Evolutionary conservation across 2,888 invertebrate genomes (phyloP).

Genomic region (Pyrrhia umbra): DNA sequence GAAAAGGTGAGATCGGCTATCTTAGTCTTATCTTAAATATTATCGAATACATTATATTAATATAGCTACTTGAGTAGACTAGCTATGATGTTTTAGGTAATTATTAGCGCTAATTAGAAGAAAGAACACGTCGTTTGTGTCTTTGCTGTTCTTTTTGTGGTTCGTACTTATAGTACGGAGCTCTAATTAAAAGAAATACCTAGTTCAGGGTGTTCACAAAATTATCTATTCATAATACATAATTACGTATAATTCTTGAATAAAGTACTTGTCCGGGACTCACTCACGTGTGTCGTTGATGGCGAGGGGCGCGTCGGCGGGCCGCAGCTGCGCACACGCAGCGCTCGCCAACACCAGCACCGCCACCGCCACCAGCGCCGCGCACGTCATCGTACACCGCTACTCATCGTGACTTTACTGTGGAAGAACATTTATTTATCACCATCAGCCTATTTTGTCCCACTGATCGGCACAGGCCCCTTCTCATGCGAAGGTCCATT

Average conservation of each 20-base stretch:
- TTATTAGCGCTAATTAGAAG: too few species aligned
- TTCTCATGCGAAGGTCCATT: too few species aligned
- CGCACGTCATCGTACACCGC: conserved; percentile 82
- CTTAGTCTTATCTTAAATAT: background rate
- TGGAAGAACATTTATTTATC: conserved; percentile 24
- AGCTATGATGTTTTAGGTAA: too few species aligned
- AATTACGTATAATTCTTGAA: too few species aligned
- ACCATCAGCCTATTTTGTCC: too few species aligned
- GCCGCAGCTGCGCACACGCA: conserved; percentile 82
- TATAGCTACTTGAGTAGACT: background rate
- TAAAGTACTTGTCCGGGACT: conserved; percentile 61
- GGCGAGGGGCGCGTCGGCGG: conserved; percentile 84
- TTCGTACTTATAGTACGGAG: too few species aligned
- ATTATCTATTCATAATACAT: too few species aligned
- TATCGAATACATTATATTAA: background rate
- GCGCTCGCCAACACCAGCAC: conserved; percentile 77
- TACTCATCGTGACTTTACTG: conserved; percentile 77
- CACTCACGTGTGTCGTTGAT: conserved; percentile 87
- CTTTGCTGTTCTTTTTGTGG: background rate
- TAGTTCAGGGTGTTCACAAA: too few species aligned
- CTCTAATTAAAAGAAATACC: too few species aligned
- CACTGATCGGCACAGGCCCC: too few species aligned
- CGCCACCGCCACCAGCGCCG: conserved; percentile 79
- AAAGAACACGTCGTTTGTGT: too few species aligned
- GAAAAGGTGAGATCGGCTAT: background rate